Conservation (phyloP, 2,797 vertebrate genomes). For the Sphaeramia orbicularis region DNA sequence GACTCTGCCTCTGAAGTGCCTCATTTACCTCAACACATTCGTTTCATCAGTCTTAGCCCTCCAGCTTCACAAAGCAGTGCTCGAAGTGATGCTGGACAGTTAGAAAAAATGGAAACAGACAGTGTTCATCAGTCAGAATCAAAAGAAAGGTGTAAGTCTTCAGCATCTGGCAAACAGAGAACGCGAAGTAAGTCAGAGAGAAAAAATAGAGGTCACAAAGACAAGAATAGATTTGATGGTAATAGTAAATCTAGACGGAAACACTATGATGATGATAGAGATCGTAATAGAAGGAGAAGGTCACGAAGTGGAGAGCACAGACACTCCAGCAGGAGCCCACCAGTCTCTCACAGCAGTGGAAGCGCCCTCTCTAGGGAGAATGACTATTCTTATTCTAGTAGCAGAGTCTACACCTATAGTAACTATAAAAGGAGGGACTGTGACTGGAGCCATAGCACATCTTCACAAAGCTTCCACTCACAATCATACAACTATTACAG, state of each 20-base stretch:
- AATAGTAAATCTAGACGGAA: conserved; percentile 73
- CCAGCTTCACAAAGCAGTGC: conserved; percentile 48
- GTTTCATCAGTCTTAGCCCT: conserved; percentile 84
- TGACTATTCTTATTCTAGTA: conserved; percentile 81
- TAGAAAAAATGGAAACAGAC: conserved; percentile 38
- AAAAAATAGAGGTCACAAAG: conserved; percentile 21
- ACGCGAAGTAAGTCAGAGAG: conserved; percentile 39
- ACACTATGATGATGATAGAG: conserved; percentile 80
- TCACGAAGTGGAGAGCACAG: conserved; percentile 82
- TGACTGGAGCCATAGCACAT: conserved; percentile 76
- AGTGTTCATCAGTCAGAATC: conserved; percentile 2
- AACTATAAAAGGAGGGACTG: conserved; percentile 81
- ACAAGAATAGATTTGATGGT: conserved; percentile 62
- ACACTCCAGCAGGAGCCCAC: conserved; percentile 50
- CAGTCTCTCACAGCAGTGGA: conserved; percentile 30
- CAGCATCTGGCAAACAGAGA: conserved; percentile 31
- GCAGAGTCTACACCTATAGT: conserved; percentile 75
- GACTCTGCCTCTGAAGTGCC: conserved; percentile 77
- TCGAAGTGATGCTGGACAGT: conserved; percentile 3
- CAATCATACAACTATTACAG: conserved; percentile 85
- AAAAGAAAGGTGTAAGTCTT: conserved; percentile 37
- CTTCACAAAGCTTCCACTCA: conserved; percentile 78
- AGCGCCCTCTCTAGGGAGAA: conserved; percentile 61
- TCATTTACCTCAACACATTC: conserved; percentile 82
- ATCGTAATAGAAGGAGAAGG: conserved; percentile 75